Base-by-base conservation (phyloP, 2,113 vertebrate species). In the Edolisoma coerulescens region DNA sequence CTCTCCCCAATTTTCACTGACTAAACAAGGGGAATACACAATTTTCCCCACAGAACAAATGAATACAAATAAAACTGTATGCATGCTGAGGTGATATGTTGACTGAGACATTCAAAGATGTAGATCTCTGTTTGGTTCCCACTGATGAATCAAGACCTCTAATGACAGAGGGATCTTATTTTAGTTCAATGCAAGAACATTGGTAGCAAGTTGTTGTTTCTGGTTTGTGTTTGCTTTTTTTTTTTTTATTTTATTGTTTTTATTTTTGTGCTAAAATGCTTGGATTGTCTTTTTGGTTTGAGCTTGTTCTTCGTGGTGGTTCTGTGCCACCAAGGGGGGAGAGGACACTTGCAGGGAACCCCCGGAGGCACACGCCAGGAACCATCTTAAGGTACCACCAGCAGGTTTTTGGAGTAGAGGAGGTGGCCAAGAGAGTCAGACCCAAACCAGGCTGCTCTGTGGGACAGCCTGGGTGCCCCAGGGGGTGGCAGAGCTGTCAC, bases 211-310 rank as follows among this genome's bases (percentile, higher is more conserved):
- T 49, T 82, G 91, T 44, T 65, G 54, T 57, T 92, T 91, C 87
- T 89, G 52, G 71, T 87, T 75, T 41, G 47, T 11, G 13, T 18
- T 61, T 10, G 56, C 41, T 39, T 10, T 42, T 24, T 17, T 42
- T 57, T 24, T 42, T 16, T 18, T 22, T 13, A 15, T 14, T 32
- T 13, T 30, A 3, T 7, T 35, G 22, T 13, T 16, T 8, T 32
- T 28, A n/a, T n/a, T 42, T 39, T 84, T 65, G 54, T 69, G 13
- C 37, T 87, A 60, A 89, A 94, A 94, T 2, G 11, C 47, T 80
- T 93, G 79, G 71, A 90, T 95, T 97, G 79, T 93, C 84, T 96
- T 97, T 96, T 96, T 96, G 93, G 95, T 96, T 96, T 90, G 93
- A 96, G 96, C 95, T 96, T 92, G 90, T 96, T 94, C 93, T 93